Percentiles rank a stretch among this genome's conserved stretches.
Evolutionary conservation across 2,113 vertebrate genomes (phyloP).

Genomic region (Silurus meridionalis): DNA sequence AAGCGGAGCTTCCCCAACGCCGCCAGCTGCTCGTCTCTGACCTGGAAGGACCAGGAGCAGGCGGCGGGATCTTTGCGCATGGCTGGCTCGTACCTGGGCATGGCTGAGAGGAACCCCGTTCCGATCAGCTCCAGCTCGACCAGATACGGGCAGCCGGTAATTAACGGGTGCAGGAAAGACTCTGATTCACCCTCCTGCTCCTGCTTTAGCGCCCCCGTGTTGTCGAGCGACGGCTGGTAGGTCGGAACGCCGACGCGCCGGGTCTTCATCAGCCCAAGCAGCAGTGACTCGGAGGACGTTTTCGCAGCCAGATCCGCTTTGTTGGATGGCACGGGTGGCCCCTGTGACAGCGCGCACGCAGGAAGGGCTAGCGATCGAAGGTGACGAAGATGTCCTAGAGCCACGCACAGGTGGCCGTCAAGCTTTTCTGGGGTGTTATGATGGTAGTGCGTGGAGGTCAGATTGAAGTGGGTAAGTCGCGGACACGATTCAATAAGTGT

Average conservation of each 20-base stretch:
- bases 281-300: constrained; percentile 57
- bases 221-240: constrained; percentile 59
- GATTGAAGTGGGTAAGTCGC: constrained; percentile 85
- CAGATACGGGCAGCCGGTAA: constrained; percentile 77
- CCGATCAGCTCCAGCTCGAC: constrained; percentile 88
- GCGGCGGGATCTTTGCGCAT: constrained; percentile 86
- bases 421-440: constrained; percentile 69
- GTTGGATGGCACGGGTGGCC: constrained; percentile 60
- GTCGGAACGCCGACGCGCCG: constrained; percentile 82
- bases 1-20: constrained; percentile 79
- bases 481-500: constrained; percentile 78
- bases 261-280: constrained; percentile 81
- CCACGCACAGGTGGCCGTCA: constrained; percentile 81
- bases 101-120: constrained; percentile 87
- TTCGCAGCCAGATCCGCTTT: constrained; percentile 31
- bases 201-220: constrained; percentile 58
- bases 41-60: constrained; percentile 79
- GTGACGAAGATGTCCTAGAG: constrained; percentile 76
- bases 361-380: constrained; percentile 86
- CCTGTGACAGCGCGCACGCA: constrained; percentile 82
- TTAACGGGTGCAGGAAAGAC: constrained; percentile 77
- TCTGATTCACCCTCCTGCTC: constrained; percentile 65
- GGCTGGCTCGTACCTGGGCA: constrained; percentile 90
- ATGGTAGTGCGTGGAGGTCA: constrained; percentile 93
- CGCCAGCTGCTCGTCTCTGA: constrained; percentile 85